Percentiles rank a stretch among this genome's conserved stretches.
These are phyloP conservation scores for Lumbricus terrestris DNA, from an alignment of 2,888 invertebrate species.

Conservation along the genomic window DNA sequence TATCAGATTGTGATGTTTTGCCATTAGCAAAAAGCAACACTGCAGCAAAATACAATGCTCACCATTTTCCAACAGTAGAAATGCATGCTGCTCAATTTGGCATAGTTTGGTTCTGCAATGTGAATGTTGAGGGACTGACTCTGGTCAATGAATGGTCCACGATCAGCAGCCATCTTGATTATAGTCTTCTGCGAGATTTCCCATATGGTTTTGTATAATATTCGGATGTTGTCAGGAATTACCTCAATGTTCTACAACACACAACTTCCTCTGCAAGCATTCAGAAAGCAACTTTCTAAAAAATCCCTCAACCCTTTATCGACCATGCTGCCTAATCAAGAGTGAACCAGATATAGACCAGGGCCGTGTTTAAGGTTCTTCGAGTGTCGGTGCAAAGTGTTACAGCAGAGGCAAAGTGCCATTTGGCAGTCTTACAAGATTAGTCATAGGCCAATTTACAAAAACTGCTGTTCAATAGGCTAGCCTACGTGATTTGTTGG, in stretches of 20 bases:
- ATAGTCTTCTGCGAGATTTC: constrained; percentile 90
- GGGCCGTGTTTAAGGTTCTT: too few species aligned
- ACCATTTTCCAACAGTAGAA: constrained; percentile 93
- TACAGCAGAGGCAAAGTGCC: too few species aligned
- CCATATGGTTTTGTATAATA: constrained; percentile 94
- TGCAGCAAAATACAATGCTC: constrained; percentile 38
- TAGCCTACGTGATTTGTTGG: too few species aligned
- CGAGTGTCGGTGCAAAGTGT: too few species aligned
- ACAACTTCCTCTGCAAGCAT: not conserved
- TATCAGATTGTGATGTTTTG: too few species aligned
- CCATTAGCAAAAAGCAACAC: not conserved
- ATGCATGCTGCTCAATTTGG: constrained; percentile 94
- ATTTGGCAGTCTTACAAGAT: too few species aligned
- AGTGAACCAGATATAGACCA: too few species aligned
- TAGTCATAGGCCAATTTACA: too few species aligned
- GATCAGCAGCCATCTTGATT: constrained; percentile 93
- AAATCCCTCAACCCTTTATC: not conserved
- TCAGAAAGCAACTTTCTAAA: not conserved
- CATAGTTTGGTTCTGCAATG: constrained; percentile 89
- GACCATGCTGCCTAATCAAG: not conserved
- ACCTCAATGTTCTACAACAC: constrained; percentile 69
- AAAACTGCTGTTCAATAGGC: too few species aligned
- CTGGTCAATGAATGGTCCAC: constrained; percentile 97
- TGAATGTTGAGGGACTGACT: constrained; percentile 97
- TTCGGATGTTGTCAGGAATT: constrained; percentile 81